Conservation (phyloP, 2,113 vertebrate genomes). For the Solenodon paradoxus region DNA sequence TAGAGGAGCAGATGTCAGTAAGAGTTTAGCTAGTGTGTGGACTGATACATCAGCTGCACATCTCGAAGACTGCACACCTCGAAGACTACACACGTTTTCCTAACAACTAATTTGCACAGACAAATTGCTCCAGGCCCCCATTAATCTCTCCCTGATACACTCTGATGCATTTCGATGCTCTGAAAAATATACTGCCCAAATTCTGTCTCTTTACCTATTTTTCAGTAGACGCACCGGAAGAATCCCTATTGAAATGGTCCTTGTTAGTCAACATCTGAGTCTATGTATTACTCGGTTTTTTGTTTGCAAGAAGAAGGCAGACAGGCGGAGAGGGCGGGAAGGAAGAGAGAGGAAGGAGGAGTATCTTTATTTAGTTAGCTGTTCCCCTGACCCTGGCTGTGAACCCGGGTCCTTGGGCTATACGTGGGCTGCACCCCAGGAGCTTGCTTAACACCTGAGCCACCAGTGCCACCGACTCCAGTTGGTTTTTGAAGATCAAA, state of each 20-base stretch:
- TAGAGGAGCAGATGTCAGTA: neutral
- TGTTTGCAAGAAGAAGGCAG: no score
- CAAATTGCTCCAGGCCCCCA: neutral
- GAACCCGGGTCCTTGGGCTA: no score
- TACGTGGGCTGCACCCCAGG: no score
- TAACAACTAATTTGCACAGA: constrained; percentile 52
- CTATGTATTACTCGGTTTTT: neutral
- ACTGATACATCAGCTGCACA: neutral
- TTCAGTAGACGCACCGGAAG: neutral
- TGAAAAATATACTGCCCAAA: constrained; percentile 13
- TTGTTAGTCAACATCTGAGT: neutral
- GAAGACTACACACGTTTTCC: constrained; percentile 12
- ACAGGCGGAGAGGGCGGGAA: no score
- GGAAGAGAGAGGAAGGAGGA: no score
- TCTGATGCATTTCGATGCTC: neutral
- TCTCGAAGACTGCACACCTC: neutral
- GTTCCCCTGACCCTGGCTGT: no score
- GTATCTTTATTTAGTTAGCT: no score
- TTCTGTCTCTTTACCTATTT: constrained; percentile 7
- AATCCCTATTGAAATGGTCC: neutral
- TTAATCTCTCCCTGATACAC: neutral
- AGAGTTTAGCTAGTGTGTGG: neutral
- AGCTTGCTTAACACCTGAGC: no score
- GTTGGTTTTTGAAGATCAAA: neutral
- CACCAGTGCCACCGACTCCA: no score